Conservation (phyloP, 2,888 invertebrate genomes). For the Volucella inanis region DNA sequence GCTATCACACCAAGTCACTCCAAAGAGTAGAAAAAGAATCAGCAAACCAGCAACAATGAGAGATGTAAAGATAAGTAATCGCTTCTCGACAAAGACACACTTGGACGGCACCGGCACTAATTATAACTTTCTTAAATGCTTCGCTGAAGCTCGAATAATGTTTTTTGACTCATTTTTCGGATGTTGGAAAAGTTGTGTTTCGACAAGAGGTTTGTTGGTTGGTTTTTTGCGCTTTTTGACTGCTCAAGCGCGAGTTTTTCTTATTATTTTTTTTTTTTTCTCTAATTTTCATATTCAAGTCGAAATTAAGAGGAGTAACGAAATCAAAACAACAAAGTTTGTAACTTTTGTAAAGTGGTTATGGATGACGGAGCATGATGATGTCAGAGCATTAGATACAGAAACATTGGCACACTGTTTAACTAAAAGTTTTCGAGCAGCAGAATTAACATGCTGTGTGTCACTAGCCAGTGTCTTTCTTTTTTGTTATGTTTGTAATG, state of each 20-base stretch:
- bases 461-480: conserved; percentile 28
- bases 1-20: too few species aligned
- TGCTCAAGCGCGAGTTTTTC: conserved; percentile 37
- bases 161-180: conserved; percentile 3
- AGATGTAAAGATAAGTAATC: conserved; percentile 67
- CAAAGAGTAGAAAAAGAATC: too few species aligned
- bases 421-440: conserved; percentile 41
- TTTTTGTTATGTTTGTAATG: not conserved
- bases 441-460: conserved; percentile 47
- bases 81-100: conserved; percentile 27
- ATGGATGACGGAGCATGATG: conserved; percentile 66
- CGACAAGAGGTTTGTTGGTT: conserved; percentile 1
- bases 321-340: conserved; percentile 45
- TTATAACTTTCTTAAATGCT: conserved; percentile 74
- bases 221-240: conserved; percentile 62
- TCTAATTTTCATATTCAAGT: not conserved
- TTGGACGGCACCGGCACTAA: conserved; percentile 30
- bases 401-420: conserved; percentile 3
- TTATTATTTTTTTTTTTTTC: not conserved
- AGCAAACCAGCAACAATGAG: conserved; percentile 3
- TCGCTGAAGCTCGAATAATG: conserved; percentile 36
- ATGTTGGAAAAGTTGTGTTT: conserved; percentile 36
- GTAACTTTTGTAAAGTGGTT: conserved; percentile 55
- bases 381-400: conserved; percentile 55
- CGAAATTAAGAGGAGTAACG: not conserved